Evolutionary conservation across 35 echinoderm and acorn worm genomes (phyloP).

Genomic region (Diadema setosum): DNA sequence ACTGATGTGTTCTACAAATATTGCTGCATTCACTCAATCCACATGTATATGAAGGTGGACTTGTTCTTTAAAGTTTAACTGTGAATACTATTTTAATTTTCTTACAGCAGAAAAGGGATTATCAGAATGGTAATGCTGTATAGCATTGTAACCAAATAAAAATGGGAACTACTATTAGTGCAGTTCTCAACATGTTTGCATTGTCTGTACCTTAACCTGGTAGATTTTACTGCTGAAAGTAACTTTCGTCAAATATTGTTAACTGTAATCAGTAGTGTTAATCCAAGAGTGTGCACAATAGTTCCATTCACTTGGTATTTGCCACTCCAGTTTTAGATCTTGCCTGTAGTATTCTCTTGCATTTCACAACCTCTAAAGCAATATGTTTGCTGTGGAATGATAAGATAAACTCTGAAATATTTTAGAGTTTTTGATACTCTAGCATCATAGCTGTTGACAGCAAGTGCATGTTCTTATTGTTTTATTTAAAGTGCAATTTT

Average conservation of each 20-base stretch:
- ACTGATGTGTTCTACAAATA: too few relatives aligned
- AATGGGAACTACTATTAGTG: too few relatives aligned
- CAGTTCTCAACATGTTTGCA: background rate
- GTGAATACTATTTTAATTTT: too few relatives aligned
- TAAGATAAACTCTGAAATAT: background rate
- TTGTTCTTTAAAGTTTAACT: too few relatives aligned
- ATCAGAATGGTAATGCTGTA: too few relatives aligned
- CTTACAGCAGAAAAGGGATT: too few relatives aligned
- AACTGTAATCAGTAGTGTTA: background rate
- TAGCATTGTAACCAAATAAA: too few relatives aligned
- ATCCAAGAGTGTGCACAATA: background rate
- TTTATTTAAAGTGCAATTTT: constrained; percentile 4
- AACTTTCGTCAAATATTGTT: background rate
- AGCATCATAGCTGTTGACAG: background rate
- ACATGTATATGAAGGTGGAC: too few relatives aligned
- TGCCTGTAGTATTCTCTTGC: background rate
- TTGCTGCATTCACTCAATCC: too few relatives aligned
- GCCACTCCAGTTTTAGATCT: background rate
- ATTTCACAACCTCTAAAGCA: background rate
- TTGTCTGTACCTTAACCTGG: background rate
- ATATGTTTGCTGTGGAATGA: background rate
- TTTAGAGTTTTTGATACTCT: background rate
- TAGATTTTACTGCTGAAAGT: background rate
- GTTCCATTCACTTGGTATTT: background rate
- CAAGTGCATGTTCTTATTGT: background rate